Evolutionary conservation across 53 echinoderm and acorn worm genomes (phyloP), one percentile per base, ranked within the genome.

Genomic region (Mesocentrotus franciscanus): DNA sequence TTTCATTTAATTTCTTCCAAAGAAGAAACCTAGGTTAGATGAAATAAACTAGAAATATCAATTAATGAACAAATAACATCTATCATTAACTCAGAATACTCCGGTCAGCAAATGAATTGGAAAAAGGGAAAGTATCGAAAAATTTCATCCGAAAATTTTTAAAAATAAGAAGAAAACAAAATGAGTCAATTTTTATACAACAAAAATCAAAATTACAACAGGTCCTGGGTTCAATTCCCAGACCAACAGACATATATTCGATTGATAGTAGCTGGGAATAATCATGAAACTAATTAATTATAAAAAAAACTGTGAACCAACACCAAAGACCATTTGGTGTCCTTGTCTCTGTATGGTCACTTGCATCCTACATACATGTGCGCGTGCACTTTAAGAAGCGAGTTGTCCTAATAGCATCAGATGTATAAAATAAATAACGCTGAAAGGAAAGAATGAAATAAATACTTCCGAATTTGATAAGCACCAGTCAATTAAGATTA

Each of bases 401-500:
- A 87, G 12, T n/a, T 9, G 57, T 29, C 87, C 57, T 87, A 58
- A 87, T 87, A 66, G 34, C 91, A 66, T 66, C 91, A 91, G 36
- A 91, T 91, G 91, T 64, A 64, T 61, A 91, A 91, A 61, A 91
- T 91, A 61, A 91, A 91, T 91, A 91, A 8, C 34, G 35, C 58
- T 91, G 42, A 91, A 91, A 91, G 91, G 58, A 61, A 68, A 61
- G 66, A 91, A 91, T 34, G 91, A 91, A 91, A 91, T 91, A 66
- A 91, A 91, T 91, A 91, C 91, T 91, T 91, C 91, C 91, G 91
- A 91, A 66, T 91, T 91, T 91, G 91, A 91, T 68, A 91, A 91
- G 91, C 68, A 94, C 49, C 95, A 64, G 95, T 94, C 95, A 94
- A 94, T 94, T 94, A 94, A 36, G 95, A 94, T 94, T 94, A 94